Conservation (phyloP, 2,113 vertebrate species). For the Peromyscus maniculatus region DNA sequence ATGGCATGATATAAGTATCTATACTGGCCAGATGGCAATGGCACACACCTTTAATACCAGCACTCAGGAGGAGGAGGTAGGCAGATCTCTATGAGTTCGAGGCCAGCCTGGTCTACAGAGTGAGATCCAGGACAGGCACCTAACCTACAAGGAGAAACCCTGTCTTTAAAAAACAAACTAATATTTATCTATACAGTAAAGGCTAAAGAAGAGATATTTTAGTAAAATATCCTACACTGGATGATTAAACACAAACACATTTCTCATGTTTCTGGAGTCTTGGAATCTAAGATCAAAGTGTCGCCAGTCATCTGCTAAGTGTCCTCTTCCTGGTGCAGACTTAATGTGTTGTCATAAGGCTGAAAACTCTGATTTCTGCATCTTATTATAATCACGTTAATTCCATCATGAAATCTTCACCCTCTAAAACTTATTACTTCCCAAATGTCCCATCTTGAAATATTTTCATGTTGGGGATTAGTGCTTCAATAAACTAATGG, state of each 20-base stretch:
- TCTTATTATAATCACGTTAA: neutral
- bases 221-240: too few species aligned
- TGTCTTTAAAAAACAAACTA: too few species aligned
- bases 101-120: too few species aligned
- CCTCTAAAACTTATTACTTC: neutral
- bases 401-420: neutral
- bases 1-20: neutral
- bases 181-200: slow-evolving; percentile 7
- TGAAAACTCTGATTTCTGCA: neutral
- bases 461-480: neutral
- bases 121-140: too few species aligned
- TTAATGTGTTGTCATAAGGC: neutral
- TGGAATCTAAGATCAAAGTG: neutral
- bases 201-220: neutral
- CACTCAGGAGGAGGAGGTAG: too few species aligned
- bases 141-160: too few species aligned
- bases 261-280: neutral
- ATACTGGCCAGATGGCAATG: neutral
- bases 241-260: too few species aligned
- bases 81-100: too few species aligned
- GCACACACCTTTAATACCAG: too few species aligned
- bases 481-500: neutral
- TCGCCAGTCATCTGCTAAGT: neutral
- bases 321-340: neutral
- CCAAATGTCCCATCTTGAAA: neutral